phyloP scores from a whole-genome alignment of 2,888 invertebrate species.

The Gastrophysa polygoni region DNA sequence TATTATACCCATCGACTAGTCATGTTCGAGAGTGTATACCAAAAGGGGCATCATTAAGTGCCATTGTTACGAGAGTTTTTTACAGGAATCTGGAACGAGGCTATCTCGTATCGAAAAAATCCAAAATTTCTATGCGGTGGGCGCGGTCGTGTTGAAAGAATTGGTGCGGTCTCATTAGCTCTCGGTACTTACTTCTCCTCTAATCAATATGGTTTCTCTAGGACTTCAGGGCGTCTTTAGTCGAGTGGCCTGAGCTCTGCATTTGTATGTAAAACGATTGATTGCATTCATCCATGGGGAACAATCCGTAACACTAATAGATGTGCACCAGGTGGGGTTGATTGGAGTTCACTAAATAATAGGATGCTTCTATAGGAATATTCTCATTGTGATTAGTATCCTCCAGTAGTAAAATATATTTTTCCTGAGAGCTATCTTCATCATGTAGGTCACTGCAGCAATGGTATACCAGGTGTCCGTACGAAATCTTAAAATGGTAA shows the following conservation, averaged over 20 bases:
- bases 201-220: neutral
- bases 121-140: constrained; percentile 1
- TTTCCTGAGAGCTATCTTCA: too few species aligned
- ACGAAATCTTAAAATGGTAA: too few species aligned
- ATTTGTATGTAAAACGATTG: neutral
- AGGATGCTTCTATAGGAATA: too few species aligned
- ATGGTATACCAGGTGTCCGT: too few species aligned
- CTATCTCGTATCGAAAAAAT: neutral
- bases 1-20: constrained; percentile 29
- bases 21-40: constrained; percentile 22
- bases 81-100: constrained; percentile 1
- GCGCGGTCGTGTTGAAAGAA: neutral
- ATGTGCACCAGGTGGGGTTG: neutral
- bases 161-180: neutral
- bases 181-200: neutral
- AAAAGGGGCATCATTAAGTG: constrained; percentile 31
- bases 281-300: neutral
- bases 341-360: neutral
- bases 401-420: too few species aligned
- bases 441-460: too few species aligned
- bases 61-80: constrained; percentile 22
- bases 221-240: neutral
- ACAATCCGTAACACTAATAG: neutral
- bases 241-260: neutral
- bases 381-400: too few species aligned